phyloP scores from a whole-genome alignment of 2,888 invertebrate species.

The Drosophila subsilvestris region DNA sequence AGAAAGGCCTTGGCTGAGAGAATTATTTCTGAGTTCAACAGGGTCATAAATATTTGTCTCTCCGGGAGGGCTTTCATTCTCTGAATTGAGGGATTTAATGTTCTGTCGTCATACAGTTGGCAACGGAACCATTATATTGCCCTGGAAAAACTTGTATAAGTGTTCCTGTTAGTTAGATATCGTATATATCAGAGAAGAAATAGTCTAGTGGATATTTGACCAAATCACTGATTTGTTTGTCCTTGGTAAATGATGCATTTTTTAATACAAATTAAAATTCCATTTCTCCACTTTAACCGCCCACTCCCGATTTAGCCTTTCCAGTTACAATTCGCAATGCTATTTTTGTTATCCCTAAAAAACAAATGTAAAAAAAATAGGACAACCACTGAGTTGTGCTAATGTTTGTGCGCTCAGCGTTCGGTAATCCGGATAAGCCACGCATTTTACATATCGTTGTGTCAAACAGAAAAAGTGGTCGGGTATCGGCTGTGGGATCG shows the following conservation, averaged over 20 bases:
- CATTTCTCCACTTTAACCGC: neutral
- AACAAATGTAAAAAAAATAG: slow-evolving; percentile 2
- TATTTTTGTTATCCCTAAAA: neutral
- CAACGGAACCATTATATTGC: neutral
- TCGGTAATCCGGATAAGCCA: slow-evolving; percentile 53
- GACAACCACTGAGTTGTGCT: slow-evolving; percentile 19
- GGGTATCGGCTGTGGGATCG: neutral
- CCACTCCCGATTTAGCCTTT: neutral
- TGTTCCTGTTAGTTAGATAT: neutral
- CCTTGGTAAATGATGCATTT: neutral
- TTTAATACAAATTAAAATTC: neutral
- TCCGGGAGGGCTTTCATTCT: slow-evolving; percentile 22
- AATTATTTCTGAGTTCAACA: slow-evolving; percentile 50
- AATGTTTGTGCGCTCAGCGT: slow-evolving; percentile 47
- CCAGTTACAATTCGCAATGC: slow-evolving; percentile 1
- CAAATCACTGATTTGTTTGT: neutral
- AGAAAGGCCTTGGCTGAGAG: slow-evolving; percentile 36
- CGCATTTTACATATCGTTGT: slow-evolving; percentile 54
- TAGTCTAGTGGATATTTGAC: neutral
- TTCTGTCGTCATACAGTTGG: neutral
- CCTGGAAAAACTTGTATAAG: neutral
- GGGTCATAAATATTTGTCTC: slow-evolving; percentile 47
- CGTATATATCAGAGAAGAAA: too few species aligned
- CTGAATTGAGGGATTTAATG: slow-evolving; percentile 2
- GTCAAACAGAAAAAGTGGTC: slow-evolving; percentile 23